Conservation (phyloP, 2,888 invertebrate genomes). For the Megalurothrips usitatus region DNA sequence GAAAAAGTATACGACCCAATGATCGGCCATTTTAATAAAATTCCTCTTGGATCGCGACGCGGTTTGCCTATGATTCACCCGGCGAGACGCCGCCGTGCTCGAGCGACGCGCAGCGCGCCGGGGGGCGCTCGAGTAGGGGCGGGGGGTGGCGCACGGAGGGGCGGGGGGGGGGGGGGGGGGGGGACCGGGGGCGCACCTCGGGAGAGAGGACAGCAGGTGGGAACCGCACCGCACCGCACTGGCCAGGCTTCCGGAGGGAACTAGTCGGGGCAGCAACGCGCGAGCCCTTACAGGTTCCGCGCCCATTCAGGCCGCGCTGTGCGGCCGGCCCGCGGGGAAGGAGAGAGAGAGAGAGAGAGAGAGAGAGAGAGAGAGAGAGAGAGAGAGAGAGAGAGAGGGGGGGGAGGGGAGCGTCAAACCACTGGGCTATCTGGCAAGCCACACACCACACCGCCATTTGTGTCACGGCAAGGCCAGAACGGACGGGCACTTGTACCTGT, state of each 20-base stretch:
- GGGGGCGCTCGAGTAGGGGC: too few species aligned
- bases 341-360: not conserved
- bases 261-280: not conserved
- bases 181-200: not conserved
- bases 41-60: too few species aligned
- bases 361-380: too few species aligned
- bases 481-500: too few species aligned
- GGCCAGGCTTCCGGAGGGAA: conserved; percentile 3
- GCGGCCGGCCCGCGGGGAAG: not conserved
- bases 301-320: not conserved
- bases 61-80: too few species aligned
- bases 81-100: too few species aligned
- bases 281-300: not conserved
- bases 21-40: too few species aligned
- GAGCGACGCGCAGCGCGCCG: too few species aligned
- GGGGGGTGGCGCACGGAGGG: not conserved
- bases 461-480: too few species aligned
- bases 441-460: too few species aligned
- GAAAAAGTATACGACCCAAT: too few species aligned
- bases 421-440: too few species aligned
- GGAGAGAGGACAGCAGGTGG: not conserved
- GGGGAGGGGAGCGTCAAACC: not conserved
- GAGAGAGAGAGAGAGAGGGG: not conserved
- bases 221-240: conserved; percentile 6
- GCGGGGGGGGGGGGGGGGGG: not conserved